Percentiles rank a stretch among this genome's conserved stretches.
Conservation (phyloP, 1,140 invertebrate genomes). For the Drosophila baimaii region DNA sequence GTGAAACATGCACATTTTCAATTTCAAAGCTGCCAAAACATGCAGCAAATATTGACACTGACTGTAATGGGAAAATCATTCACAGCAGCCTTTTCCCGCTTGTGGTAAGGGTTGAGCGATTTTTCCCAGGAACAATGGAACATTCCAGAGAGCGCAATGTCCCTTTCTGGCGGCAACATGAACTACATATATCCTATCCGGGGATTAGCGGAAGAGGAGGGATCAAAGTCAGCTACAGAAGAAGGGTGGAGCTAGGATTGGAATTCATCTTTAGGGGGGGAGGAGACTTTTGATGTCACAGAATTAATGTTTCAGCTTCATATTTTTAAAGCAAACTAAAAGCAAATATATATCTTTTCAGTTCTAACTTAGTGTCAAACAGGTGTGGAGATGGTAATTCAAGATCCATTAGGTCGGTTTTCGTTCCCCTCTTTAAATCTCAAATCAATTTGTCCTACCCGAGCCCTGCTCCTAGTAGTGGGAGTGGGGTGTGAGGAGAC, state of each 20-base stretch:
- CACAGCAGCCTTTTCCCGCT: slow-evolving; percentile 27
- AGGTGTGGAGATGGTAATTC: slow-evolving; percentile 8
- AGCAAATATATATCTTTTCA: neutral
- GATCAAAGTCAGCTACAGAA: neutral
- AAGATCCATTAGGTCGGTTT: slow-evolving; percentile 1
- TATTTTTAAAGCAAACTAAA: neutral
- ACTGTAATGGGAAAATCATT: slow-evolving; percentile 75
- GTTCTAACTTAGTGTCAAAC: neutral
- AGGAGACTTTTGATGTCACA: neutral
- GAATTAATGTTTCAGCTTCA: neutral
- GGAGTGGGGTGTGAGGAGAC: too few species aligned
- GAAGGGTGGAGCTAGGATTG: neutral
- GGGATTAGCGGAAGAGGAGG: neutral
- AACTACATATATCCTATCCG: neutral
- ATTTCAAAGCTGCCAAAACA: slow-evolving; percentile 79
- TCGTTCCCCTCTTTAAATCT: neutral
- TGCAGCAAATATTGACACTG: slow-evolving; percentile 79
- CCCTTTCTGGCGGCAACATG: neutral
- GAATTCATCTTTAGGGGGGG: neutral
- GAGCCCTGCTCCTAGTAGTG: too few species aligned
- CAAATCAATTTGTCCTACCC: slow-evolving; percentile 23
- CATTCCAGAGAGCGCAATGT: neutral
- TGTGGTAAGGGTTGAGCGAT: neutral
- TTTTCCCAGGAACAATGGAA: slow-evolving; percentile 4
- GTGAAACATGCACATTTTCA: slow-evolving; percentile 61